Evolutionary conservation across 2,888 invertebrate species (phyloP).

Genomic region (Villa cingulata): DNA sequence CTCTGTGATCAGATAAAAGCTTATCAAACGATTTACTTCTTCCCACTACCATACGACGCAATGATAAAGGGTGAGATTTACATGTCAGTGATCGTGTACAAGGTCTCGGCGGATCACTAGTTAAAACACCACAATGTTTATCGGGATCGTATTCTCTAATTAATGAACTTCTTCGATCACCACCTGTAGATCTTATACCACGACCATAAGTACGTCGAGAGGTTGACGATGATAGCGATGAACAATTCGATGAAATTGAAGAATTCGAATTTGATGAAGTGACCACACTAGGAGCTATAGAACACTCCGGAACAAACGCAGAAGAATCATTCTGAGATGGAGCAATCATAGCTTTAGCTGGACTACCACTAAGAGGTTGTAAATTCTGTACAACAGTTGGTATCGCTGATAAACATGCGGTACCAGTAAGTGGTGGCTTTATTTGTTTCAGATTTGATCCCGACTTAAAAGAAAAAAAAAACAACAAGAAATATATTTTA

Average conservation of each 20-base stretch:
- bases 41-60: constrained; percentile 55
- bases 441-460: constrained; percentile 6
- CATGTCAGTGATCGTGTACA: constrained; percentile 69
- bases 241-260: not conserved
- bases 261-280: constrained; percentile 3
- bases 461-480: not conserved
- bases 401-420: constrained; percentile 1
- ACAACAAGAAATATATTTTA: not conserved
- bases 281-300: not conserved
- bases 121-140: constrained; percentile 67
- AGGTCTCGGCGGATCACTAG: constrained; percentile 49
- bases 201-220: constrained; percentile 1
- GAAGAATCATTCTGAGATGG: constrained; percentile 2
- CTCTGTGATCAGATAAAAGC: constrained; percentile 45
- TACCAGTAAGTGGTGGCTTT: constrained; percentile 4
- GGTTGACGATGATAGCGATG: not conserved
- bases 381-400: constrained; percentile 2
- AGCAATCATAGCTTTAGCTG: constrained; percentile 5
- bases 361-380: constrained; percentile 2
- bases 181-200: constrained; percentile 21
- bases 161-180: constrained; percentile 29
- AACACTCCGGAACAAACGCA: not conserved
- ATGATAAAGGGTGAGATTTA: constrained; percentile 52
- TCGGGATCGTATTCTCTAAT: constrained; percentile 65
- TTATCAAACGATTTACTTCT: constrained; percentile 62